Evolutionary conservation across 2,797 vertebrate species (phyloP).

Genomic region (Melanotaenia maccullochi): DNA sequence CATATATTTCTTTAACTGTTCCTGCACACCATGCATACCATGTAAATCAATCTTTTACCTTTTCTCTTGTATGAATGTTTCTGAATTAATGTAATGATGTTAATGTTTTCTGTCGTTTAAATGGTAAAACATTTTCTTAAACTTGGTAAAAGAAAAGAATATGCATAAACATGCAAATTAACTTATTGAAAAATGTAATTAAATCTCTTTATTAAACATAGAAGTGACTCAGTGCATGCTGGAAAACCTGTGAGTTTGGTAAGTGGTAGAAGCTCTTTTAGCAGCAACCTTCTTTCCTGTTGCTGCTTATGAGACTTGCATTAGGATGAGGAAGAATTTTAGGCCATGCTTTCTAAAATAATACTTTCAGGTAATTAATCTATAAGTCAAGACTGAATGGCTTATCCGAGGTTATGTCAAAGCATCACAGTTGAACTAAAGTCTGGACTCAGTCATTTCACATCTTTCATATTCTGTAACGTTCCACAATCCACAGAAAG

Average conservation of each 20-base stretch:
- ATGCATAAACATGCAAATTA: background rate
- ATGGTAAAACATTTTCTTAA: too few relatives aligned
- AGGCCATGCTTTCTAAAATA: background rate
- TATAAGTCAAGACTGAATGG: background rate
- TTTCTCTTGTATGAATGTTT: too few relatives aligned
- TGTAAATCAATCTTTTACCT: background rate
- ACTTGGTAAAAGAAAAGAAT: too few relatives aligned
- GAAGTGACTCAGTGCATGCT: background rate
- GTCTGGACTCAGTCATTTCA: background rate
- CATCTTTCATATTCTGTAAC: too few relatives aligned
- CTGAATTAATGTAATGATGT: background rate
- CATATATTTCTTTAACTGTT: background rate
- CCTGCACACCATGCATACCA: background rate
- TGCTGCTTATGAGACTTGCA: background rate
- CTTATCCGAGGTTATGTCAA: background rate
- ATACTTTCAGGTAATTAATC: background rate
- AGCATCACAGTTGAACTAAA: background rate
- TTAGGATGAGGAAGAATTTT: background rate
- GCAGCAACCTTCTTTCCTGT: background rate
- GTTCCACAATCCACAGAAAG: too few relatives aligned
- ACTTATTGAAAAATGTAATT: background rate
- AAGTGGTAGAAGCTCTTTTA: background rate
- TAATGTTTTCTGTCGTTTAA: background rate
- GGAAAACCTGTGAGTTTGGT: background rate
- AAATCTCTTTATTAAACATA: background rate